These are phyloP conservation scores for Dusona sp. DNA, from an alignment of 2,888 invertebrate species.

Conservation along the genomic window DNA sequence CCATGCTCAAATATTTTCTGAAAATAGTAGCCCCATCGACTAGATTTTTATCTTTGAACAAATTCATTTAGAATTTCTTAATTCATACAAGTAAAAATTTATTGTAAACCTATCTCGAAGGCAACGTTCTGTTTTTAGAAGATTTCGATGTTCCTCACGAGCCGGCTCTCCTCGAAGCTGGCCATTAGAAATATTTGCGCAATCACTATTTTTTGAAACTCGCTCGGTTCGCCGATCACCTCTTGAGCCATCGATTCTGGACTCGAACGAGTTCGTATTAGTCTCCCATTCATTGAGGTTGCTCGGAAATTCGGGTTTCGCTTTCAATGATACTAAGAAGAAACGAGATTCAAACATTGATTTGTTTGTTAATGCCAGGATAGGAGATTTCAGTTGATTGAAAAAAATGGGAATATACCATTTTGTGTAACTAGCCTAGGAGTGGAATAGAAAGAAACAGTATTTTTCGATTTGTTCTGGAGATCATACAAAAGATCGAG, in stretches of 20 bases:
- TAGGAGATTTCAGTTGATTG: not conserved
- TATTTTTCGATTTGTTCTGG: constrained; percentile 26
- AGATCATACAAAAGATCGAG: constrained; percentile 63
- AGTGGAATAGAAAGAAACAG: constrained; percentile 21
- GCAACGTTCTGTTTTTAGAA: not conserved
- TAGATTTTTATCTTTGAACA: not conserved
- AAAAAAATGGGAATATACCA: constrained; percentile 13
- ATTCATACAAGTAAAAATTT: not conserved
- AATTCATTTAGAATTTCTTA: not conserved
- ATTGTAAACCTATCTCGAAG: not conserved
- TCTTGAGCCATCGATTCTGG: not conserved
- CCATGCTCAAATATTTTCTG: not conserved
- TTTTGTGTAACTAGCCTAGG: not conserved
- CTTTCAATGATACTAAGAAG: constrained; percentile 43
- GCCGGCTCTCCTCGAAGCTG: constrained; percentile 24
- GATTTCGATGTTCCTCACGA: constrained; percentile 14
- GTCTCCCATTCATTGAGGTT: constrained; percentile 65
- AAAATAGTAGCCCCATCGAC: not conserved
- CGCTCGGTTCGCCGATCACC: constrained; percentile 18
- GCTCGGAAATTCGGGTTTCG: constrained; percentile 58
- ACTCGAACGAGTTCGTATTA: constrained; percentile 47
- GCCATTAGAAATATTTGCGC: constrained; percentile 26
- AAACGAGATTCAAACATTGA: not conserved
- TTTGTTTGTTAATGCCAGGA: not conserved
- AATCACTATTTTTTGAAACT: constrained; percentile 41